Conservation (phyloP, 1,140 invertebrate genomes). For the Hycleus cichorii region DNA sequence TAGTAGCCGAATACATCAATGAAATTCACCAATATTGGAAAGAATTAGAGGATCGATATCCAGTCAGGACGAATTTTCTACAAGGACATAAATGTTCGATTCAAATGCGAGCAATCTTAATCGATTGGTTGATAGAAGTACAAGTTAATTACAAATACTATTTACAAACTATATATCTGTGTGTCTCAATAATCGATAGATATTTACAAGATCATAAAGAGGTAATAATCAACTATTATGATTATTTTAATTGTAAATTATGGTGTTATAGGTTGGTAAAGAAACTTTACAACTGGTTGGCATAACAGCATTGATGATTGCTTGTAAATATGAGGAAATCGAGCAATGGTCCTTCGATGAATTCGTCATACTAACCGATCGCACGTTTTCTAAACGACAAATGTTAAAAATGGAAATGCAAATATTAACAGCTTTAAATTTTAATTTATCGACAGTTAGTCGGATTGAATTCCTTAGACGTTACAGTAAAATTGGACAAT, state of each 20-base stretch:
- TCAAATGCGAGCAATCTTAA: conserved; percentile 79
- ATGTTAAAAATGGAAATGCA: conserved; percentile 53
- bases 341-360: conserved; percentile 81
- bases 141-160: conserved; percentile 79
- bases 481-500: conserved; percentile 56
- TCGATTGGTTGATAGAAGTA: conserved; percentile 94
- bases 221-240: conserved; percentile 22
- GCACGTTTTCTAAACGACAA: conserved; percentile 85
- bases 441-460: conserved; percentile 74
- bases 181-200: conserved; percentile 82
- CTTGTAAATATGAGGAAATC: conserved; percentile 95
- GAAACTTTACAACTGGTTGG: conserved; percentile 84
- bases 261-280: conserved; percentile 48
- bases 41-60: conserved; percentile 58
- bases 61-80: conserved; percentile 56
- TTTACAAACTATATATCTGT: conserved; percentile 87
- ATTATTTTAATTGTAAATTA: conserved; percentile 31
- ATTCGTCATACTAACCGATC: conserved; percentile 70
- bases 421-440: conserved; percentile 69
- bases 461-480: conserved; percentile 81
- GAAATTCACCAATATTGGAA: conserved; percentile 79
- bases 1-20: conserved; percentile 74
- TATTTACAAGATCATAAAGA: conserved; percentile 65
- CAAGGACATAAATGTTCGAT: conserved; percentile 60
- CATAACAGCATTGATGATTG: conserved; percentile 83